Base-by-base conservation (phyloP, 1,140 invertebrate genomes). In the Gonatopus flavifemur region DNA sequence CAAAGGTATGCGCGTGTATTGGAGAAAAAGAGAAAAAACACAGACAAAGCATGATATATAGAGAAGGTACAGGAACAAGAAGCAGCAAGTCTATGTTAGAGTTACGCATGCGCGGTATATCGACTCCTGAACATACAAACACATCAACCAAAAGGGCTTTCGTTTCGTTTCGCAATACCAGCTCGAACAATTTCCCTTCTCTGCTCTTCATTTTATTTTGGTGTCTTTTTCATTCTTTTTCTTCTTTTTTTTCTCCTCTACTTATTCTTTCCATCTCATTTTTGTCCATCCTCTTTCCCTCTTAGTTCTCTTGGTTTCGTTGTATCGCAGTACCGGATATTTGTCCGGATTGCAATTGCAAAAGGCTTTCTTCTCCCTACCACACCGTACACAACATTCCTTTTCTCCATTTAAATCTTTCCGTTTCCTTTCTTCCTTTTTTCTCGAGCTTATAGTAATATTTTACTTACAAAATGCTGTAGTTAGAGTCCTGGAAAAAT, bases 41-140 rank as follows among this genome's bases (percentile, higher is more conserved):
- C 25, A 12, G 25, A 6, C 6, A 6, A 6, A 12, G 25, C 25
- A 12, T 6, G 6, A 12, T 28, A 28, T 6, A 6, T 6, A 28
- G 25, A 28, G 25, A 28, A 7, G 25, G 25, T 6, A 8, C 7
- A 15, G 6, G 33, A 15, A 36, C 35, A n/a, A 8, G 31, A 20
- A 19, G 46, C 49, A 50, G 25, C 55, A 48, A 30, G 30, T 56
- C 32, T 43, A 45, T 48, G 56, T 60, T 57, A 55, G 56, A 56
- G 55, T 49, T 63, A 59, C 61, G 61, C 61, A 64, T 52, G 57
- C 61, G 60, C 61, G 56, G 55, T 64, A 63, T 64, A 64, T 64
- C 61, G 61, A 64, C 61, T 63, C 35, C 55, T 37, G 41, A 43
- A 55, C 55, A 58, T 62, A 54, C n/a, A n/a, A n/a, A n/a, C n/a